Evolutionary conservation across 2,113 vertebrate genomes (phyloP).

Genomic region (Sinocyclocheilus anophthalmus): DNA sequence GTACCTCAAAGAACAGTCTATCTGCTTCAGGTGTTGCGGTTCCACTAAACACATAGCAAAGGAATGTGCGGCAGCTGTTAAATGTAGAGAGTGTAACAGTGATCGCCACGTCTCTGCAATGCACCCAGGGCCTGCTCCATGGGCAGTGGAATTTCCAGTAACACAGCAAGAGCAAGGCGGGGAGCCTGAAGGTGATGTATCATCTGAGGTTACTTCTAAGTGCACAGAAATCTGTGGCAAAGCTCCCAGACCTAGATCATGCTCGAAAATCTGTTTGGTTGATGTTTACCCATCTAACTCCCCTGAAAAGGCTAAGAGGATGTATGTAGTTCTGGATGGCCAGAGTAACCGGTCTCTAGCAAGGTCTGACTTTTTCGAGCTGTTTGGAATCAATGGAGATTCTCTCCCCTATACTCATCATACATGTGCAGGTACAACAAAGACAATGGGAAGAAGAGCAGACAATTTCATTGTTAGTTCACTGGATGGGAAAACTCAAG

Average conservation of each 20-base stretch:
- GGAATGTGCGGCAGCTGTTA: neutral
- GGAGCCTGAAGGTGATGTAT: neutral
- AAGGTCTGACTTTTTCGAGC: no score
- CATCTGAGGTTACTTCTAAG: no score
- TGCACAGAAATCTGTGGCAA: no score
- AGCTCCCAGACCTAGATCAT: no score
- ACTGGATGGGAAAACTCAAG: neutral
- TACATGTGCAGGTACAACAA: neutral
- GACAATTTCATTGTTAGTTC: conserved; percentile 27
- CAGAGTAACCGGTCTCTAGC: no score
- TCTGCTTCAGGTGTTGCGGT: conserved; percentile 2
- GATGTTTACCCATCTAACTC: no score
- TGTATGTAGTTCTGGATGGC: no score
- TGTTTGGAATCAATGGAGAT: neutral
- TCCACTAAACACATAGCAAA: neutral
- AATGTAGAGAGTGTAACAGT: conserved; percentile 27
- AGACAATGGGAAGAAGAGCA: conserved; percentile 3
- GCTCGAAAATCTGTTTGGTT: no score
- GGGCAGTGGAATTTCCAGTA: neutral
- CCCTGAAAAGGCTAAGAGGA: no score
- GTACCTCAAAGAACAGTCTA: neutral
- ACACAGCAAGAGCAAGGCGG: neutral
- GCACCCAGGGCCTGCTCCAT: neutral
- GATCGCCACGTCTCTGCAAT: neutral
- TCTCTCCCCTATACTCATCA: neutral